Conservation (phyloP, 2,888 invertebrate species). For the Cynaeus angustus region DNA sequence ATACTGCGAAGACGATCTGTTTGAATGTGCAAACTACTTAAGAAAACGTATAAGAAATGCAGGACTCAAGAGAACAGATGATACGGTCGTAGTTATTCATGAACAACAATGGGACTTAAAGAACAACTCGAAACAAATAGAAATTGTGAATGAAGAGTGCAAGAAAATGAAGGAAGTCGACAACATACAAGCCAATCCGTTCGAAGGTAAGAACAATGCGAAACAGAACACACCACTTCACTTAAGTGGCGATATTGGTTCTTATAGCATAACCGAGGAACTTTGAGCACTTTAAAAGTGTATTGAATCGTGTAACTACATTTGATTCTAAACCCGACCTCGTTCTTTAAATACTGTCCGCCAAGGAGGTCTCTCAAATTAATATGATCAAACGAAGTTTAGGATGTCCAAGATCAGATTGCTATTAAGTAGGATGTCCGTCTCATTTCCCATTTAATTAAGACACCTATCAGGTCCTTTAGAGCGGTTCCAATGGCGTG, state of each 20-base stretch:
- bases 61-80: constrained; percentile 73
- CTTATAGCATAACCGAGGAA: constrained; percentile 12
- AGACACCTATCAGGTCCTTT: constrained; percentile 66
- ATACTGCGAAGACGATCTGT: constrained; percentile 74
- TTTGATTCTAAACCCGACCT: background rate
- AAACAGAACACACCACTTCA: constrained; percentile 12
- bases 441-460: constrained; percentile 21
- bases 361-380: too few relatives aligned
- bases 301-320: background rate
- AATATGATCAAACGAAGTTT: too few relatives aligned
- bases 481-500: constrained; percentile 78
- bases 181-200: constrained; percentile 72
- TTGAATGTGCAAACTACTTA: constrained; percentile 76
- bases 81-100: constrained; percentile 72
- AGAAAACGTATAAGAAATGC: constrained; percentile 65
- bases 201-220: constrained; percentile 68
- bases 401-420: background rate
- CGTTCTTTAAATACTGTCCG: background rate
- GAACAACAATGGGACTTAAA: constrained; percentile 71
- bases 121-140: constrained; percentile 68
- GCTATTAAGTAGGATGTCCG: background rate
- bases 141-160: constrained; percentile 73
- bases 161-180: constrained; percentile 70
- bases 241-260: constrained; percentile 9
- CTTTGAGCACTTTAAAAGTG: constrained; percentile 2